Conservation (phyloP, 2,888 invertebrate genomes). For the Acleris cristana region DNA sequence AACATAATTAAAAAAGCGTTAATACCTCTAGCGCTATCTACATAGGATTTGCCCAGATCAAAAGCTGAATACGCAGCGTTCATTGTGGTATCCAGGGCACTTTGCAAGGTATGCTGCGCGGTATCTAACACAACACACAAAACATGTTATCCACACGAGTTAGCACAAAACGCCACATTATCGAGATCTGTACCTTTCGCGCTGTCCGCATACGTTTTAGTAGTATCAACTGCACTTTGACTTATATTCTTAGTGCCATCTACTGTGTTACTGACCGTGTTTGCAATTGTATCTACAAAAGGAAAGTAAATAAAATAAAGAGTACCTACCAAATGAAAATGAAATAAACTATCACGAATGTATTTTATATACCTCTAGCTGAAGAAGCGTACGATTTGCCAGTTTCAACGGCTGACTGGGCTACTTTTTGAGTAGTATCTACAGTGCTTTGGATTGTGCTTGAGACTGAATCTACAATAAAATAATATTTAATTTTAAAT, state of each 20-base stretch:
- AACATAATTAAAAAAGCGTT: slow-evolving; percentile 32
- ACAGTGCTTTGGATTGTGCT: slow-evolving; percentile 38
- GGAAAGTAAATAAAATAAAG: slow-evolving; percentile 41
- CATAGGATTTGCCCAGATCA: slow-evolving; percentile 59
- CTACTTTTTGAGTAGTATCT: slow-evolving; percentile 38
- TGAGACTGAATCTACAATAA: slow-evolving; percentile 34
- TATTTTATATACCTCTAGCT: slow-evolving; percentile 36
- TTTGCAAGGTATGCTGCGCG: slow-evolving; percentile 50
- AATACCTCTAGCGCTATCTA: slow-evolving; percentile 57
- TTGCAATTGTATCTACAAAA: slow-evolving; percentile 60
- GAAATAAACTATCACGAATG: not conserved
- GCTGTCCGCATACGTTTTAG: slow-evolving; percentile 56
- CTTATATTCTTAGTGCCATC: slow-evolving; percentile 59
- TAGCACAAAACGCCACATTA: slow-evolving; percentile 27
- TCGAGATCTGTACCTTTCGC: slow-evolving; percentile 56
- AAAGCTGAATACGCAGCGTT: slow-evolving; percentile 58
- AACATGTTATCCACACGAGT: slow-evolving; percentile 33
- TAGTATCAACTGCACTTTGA: slow-evolving; percentile 56
- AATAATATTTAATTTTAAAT: slow-evolving; percentile 4
- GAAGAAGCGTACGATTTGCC: slow-evolving; percentile 34
- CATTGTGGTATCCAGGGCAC: slow-evolving; percentile 56
- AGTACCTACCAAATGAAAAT: not conserved
- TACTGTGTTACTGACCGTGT: slow-evolving; percentile 56
- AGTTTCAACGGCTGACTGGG: slow-evolving; percentile 38
- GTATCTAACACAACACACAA: slow-evolving; percentile 47